These are phyloP conservation scores for Aphrophora alni DNA, from an alignment of 2,888 invertebrate species.

Conservation along the genomic window DNA sequence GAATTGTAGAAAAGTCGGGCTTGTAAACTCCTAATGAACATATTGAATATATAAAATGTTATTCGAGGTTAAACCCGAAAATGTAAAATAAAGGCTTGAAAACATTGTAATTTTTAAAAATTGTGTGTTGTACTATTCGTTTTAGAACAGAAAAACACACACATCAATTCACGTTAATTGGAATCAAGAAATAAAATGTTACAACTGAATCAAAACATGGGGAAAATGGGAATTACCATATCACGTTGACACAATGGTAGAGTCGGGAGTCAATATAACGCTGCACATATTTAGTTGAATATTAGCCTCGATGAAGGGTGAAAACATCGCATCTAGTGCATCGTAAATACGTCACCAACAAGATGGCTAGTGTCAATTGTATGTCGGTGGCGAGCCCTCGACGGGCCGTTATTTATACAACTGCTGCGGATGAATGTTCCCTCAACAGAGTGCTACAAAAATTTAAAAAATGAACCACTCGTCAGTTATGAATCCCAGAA, in stretches of 20 bases:
- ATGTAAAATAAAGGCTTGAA: too few species aligned
- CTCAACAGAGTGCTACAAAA: conserved; percentile 3
- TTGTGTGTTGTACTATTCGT: too few species aligned
- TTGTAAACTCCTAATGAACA: too few species aligned
- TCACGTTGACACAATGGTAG: background rate
- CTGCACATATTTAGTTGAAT: background rate
- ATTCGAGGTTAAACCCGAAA: too few species aligned
- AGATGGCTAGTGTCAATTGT: conserved; percentile 3
- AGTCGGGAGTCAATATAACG: background rate
- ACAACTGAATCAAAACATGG: background rate
- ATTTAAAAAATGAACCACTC: conserved; percentile 6
- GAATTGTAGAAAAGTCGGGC: too few species aligned
- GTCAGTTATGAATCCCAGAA: background rate
- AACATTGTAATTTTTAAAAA: too few species aligned
- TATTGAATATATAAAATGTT: too few species aligned
- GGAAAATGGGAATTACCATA: too few species aligned
- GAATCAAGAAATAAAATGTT: background rate
- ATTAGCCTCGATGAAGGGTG: background rate
- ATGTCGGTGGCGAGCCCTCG: background rate
- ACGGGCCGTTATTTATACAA: background rate
- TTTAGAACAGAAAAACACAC: too few species aligned
- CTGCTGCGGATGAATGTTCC: background rate
- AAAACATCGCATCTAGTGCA: background rate
- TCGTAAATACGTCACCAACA: background rate
- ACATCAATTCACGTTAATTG: background rate